A percentile compares a stretch with the other conserved stretches of the same genome.
Conservation (phyloP, 2,797 vertebrate species). For the Phoxinus dragarum region DNA sequence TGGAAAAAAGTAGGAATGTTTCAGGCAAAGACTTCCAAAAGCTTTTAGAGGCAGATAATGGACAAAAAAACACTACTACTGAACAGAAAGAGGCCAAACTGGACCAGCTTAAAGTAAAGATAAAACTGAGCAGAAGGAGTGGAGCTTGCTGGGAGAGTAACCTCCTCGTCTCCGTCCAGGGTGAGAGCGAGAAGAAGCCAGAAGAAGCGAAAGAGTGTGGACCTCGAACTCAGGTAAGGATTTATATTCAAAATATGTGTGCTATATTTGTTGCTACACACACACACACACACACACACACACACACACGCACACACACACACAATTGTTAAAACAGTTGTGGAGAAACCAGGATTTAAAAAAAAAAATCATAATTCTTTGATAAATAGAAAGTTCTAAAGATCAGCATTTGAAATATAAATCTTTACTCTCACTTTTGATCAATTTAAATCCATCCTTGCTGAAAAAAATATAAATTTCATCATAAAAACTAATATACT, state of each 20-base stretch:
- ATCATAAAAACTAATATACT: not conserved
- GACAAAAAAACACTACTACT: constrained; percentile 4
- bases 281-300: not conserved
- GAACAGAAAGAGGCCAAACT: constrained; percentile 15
- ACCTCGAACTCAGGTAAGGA: not conserved
- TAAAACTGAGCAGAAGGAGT: constrained; percentile 74
- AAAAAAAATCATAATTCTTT: no score
- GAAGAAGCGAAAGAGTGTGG: constrained; percentile 19
- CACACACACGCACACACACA: not conserved
- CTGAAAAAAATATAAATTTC: not conserved
- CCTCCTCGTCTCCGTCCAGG: constrained; percentile 63
- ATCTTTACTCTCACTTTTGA: not conserved
- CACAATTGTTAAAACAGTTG: no score
- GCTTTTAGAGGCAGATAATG: constrained; percentile 10
- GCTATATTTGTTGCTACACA: not conserved
- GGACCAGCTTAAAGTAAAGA: constrained; percentile 60
- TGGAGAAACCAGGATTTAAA: no score
- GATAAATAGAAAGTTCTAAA: not conserved
- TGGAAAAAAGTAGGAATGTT: not conserved
- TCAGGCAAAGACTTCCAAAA: constrained; percentile 45
- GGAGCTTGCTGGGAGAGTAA: constrained; percentile 72
- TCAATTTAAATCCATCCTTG: not conserved
- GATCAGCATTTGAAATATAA: no score
- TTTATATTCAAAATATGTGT: not conserved
- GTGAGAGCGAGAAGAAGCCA: constrained; percentile 43